Base-by-base conservation (phyloP, 2,113 vertebrate species). In the Fulmarus glacialis region DNA sequence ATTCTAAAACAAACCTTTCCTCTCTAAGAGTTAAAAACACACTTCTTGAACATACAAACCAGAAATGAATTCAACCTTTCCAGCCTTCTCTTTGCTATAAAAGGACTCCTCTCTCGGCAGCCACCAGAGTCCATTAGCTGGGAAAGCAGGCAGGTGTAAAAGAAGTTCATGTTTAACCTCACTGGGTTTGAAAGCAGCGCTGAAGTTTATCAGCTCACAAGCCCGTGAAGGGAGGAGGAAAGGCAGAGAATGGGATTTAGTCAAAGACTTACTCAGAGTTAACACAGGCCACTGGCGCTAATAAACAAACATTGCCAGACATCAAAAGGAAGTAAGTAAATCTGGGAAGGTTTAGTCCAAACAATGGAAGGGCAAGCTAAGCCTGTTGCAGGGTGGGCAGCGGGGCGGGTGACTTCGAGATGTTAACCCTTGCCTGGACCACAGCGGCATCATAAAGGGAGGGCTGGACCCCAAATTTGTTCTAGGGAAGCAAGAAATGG, bases 231-330 rank as follows among this genome's bases (percentile, higher is more conserved):
- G 95, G 95, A 97, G 96, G 90, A 92, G 93, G 96, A 94, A 98
- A 94, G 96, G 85, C 93, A 95, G 91, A 96, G 95, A 96, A 97
- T 93, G 95, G 92, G 95, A 95, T 97, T 96, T 96, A 94, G 96
- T 97, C 92, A 97, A 97, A 97, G 97, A 95, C 95, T 96, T 92
- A 94, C 97, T 96, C 91, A 97, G 95, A 96, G 95, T 92, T 92
- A 98, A 97, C 95, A 97, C 96, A 97, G 97, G 90, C 96, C 96
- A 89, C 97, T 98, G 98, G 97, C 97, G 97, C 98, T 98, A 87
- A 97, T 98, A 98, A 98, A 98, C 97, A 98, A 98, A 98, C 97
- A 98, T 94, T 95, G 95, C 91, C 97, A 98, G 96, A 98, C 97
- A 95, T 98, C 97, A 98, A 98, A 98, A 97, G 97, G 96, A 97